Conservation (phyloP, 2,797 vertebrate genomes). For the Schizopygopsis pylzovi region DNA sequence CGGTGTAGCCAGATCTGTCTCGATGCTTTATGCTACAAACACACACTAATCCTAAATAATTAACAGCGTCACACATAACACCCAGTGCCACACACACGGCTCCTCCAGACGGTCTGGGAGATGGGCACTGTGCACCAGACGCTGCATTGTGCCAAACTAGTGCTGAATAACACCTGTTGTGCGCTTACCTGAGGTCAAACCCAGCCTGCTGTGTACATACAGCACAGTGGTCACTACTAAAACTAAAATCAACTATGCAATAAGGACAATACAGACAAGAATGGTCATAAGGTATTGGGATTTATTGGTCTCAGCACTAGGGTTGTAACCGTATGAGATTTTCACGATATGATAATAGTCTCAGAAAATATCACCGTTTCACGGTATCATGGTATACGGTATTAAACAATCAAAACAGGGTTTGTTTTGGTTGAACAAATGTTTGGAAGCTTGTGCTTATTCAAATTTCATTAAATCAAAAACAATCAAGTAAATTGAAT, state of each 20-base stretch:
- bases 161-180: constrained; percentile 25
- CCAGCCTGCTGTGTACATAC: constrained; percentile 65
- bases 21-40: constrained; percentile 69
- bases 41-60: constrained; percentile 76
- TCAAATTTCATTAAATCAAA: too few species aligned
- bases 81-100: constrained; percentile 8
- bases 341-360: too few species aligned
- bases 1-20: constrained; percentile 73
- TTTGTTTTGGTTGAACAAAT: too few species aligned
- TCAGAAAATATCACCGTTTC: too few species aligned
- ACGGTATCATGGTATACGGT: too few species aligned
- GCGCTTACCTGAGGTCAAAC: constrained; percentile 33
- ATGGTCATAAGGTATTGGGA: background rate
- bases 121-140: constrained; percentile 22
- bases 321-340: too few species aligned
- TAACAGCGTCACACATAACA: constrained; percentile 56
- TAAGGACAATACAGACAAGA: background rate
- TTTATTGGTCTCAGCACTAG: background rate
- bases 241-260: background rate
- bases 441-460: too few species aligned
- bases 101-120: constrained; percentile 17
- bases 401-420: too few species aligned
- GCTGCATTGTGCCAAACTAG: constrained; percentile 31
- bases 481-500: too few species aligned
- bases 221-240: background rate